Base-by-base conservation (phyloP, 2,888 invertebrate genomes). In the Epinotia bilunana region DNA sequence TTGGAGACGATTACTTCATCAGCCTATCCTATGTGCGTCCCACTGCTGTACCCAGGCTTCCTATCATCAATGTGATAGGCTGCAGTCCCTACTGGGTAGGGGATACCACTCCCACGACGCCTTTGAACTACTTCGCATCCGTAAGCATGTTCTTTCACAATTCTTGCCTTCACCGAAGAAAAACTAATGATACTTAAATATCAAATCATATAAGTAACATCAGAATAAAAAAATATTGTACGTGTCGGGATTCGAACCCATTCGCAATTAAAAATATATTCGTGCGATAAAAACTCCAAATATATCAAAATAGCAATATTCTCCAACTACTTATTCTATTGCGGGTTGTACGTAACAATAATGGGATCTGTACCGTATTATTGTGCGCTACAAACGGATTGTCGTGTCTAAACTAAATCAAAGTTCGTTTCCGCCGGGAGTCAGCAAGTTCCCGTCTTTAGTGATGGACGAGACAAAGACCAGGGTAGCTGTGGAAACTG, bases 391-490 rank as follows among this genome's bases (percentile, higher is more conserved):
- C 86, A 88, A 88, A 85, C 88, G 86, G 88, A 91, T 89, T 89
- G 88, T 88, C 88, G 86, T 86, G 86, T 90, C 89, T 89, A 87
- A 92, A 92, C 91, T 91, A 89, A 91, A 92, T 92, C 90, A 91
- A 92, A 92, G 88, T 92, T 92, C 89, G 88, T 86, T 87, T 89
- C 91, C 92, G 83, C 78, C 82, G 91, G 89, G 91, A 89, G 83
- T 82, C 78, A 79, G 81, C 83, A 82, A 83, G 84, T 80, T 83
- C 81, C 80, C 84, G 82, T 85, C 86, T 84, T 86, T 86, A 85
- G 81, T 77, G 79, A 78, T 65, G 70, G 74, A 74, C 58, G 70
- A 74, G 53, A 71, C 70, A 61, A 73, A 73, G 60, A 60, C 65
- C 33, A 20, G n/a, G 4, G 33, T 72, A 71, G 61, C 62, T 39